Evolutionary conservation across 2,888 invertebrate genomes (phyloP).

Genomic region (Augiades crinisus): DNA sequence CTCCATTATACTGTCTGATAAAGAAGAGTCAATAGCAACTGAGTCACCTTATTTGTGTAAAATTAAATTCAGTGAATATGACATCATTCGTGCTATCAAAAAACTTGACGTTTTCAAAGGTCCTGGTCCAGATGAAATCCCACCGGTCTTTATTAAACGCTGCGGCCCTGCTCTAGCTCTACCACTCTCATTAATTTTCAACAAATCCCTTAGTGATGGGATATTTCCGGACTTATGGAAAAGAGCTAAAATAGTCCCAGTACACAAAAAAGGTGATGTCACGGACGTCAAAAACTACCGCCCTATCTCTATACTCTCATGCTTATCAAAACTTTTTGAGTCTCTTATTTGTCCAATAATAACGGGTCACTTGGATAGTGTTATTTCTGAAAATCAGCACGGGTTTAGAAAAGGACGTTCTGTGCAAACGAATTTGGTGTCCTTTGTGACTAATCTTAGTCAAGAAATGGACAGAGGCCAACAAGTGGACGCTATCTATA

Average conservation of each 20-base stretch:
- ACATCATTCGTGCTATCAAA: conserved; percentile 1
- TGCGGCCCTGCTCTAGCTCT: conserved; percentile 4
- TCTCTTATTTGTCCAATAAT: conserved; percentile 11
- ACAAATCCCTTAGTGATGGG: conserved; percentile 19
- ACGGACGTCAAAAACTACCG: conserved; percentile 14
- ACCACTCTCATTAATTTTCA: conserved; percentile 29
- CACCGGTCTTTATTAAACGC: conserved; percentile 13
- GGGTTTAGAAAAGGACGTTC: conserved; percentile 19
- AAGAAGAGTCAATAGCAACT: too few species aligned
- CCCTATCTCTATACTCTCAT: conserved; percentile 21
- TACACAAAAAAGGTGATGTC: conserved; percentile 17
- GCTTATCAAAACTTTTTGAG: conserved; percentile 13
- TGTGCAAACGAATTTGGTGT: conserved; percentile 17
- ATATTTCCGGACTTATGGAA: conserved; percentile 25
- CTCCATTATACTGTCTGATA: too few species aligned
- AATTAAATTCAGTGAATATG: too few species aligned
- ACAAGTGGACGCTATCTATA: conserved; percentile 25
- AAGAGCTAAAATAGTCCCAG: conserved; percentile 16
- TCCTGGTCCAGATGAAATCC: conserved; percentile 21
- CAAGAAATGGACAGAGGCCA: conserved; percentile 11
- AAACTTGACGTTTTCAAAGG: conserved; percentile 12
- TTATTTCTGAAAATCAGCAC: conserved; percentile 16
- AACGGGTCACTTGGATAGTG: conserved; percentile 1
- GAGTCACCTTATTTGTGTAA: too few species aligned
- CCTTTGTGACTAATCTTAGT: background rate